phyloP scores from a whole-genome alignment of 2,797 vertebrate species.

The Microhierax caerulescens region DNA sequence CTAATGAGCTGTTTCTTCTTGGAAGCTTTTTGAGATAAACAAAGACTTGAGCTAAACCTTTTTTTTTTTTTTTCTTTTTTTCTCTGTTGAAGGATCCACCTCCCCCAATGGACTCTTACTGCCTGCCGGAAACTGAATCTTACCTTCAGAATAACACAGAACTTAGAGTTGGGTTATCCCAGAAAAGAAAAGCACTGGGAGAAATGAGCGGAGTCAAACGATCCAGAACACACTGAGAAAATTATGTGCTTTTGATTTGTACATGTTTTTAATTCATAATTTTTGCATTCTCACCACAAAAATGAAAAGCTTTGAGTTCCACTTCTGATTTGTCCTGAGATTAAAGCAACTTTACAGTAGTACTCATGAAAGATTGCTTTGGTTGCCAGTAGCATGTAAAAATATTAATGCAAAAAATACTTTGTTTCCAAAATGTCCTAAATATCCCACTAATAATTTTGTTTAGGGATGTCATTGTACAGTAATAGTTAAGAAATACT shows the following conservation, averaged over 20 bases:
- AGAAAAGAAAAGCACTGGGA: conserved; percentile 87
- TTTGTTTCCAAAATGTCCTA: background rate
- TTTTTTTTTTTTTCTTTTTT: background rate
- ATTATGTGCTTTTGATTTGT: background rate
- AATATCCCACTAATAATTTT: background rate
- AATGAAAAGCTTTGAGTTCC: conserved; percentile 25
- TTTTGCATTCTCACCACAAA: background rate
- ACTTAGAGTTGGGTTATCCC: conserved; percentile 69
- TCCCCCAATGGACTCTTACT: conserved; percentile 83
- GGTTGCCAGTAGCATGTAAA: background rate
- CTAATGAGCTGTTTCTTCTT: background rate
- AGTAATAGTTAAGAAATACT: background rate
- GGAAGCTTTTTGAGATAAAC: background rate
- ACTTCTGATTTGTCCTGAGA: background rate
- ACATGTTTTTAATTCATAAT: conserved; percentile 4
- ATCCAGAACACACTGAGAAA: conserved; percentile 78
- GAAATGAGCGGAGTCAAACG: conserved; percentile 82
- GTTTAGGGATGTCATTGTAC: background rate
- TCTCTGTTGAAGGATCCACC: conserved; percentile 81
- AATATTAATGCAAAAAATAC: background rate
- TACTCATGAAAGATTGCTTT: background rate
- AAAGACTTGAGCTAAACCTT: background rate
- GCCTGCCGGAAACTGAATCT: conserved; percentile 72
- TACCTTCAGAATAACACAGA: conserved; percentile 62
- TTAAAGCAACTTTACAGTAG: background rate